These are phyloP conservation scores for Taurulus bubalis DNA, from an alignment of 2,113 vertebrate genomes.

Conservation along the genomic window DNA sequence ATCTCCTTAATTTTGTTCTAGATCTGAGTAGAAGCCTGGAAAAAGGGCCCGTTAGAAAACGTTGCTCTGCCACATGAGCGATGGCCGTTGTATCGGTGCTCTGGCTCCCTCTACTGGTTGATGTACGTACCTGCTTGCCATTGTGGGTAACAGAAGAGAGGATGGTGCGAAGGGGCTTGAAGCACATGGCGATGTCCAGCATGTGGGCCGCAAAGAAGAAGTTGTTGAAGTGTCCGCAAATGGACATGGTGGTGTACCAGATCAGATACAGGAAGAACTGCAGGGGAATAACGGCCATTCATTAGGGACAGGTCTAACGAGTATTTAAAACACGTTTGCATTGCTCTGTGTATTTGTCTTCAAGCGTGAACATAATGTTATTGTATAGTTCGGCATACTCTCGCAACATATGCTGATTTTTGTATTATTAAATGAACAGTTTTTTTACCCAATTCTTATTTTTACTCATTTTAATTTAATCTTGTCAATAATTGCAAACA, in stretches of 20 bases:
- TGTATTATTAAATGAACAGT: background rate
- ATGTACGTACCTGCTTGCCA: slow-evolving; percentile 91
- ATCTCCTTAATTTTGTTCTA: background rate
- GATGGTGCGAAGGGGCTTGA: slow-evolving; percentile 96
- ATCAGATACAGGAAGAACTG: slow-evolving; percentile 96
- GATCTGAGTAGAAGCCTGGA: background rate
- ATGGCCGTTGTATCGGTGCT: background rate
- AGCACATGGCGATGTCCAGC: slow-evolving; percentile 97
- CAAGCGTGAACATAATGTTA: background rate
- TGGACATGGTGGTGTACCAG: slow-evolving; percentile 97
- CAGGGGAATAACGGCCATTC: background rate
- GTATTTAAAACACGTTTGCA: background rate
- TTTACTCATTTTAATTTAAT: background rate
- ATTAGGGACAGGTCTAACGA: background rate
- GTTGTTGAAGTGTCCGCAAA: slow-evolving; percentile 98
- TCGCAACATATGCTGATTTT: background rate
- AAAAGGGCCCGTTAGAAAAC: background rate
- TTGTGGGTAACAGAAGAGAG: slow-evolving; percentile 98
- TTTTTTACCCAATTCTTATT: background rate
- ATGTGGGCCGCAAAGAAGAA: slow-evolving; percentile 99
- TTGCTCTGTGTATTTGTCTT: background rate
- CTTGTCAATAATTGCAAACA: background rate
- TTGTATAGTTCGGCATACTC: background rate
- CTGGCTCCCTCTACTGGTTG: slow-evolving; percentile 66
- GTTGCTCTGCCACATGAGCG: background rate